Base-by-base conservation (phyloP, 2,888 invertebrate genomes). In the Pharmacophagus antenor region DNA sequence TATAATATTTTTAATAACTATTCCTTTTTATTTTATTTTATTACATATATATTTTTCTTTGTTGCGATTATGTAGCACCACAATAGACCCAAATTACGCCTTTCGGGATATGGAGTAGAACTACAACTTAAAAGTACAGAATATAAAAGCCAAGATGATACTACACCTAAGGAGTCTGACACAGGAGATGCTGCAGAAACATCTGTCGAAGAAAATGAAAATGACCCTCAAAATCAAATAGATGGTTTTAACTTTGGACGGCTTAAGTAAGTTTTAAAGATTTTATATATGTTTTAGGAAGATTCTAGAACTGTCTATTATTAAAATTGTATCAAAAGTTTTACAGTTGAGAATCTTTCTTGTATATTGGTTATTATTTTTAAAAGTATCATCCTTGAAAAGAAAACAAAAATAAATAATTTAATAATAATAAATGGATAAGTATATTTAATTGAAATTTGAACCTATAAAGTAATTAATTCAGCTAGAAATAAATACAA, bases 81-180 rank as follows among this genome's bases (percentile, higher is more conserved):
- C 54, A 85, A 86, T 2, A 85, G 80, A 63, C 82, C 88, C 2
- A 90, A 90, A 71, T 92, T 98, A 3, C 92, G 97, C 2, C 89
- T 99, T 20, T 98, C 98, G 4, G 99, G 99, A 0, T 99, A 99
- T 87, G 99, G 99, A 18, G 98, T 99, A 0, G 99, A 99, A 82
- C 87, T 99, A 54, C 98, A 99, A 82, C 95, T 99, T 76, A 99
- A 99, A 88, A 99, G 98, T 62, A 99, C 99, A 0, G 99, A 99
- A 82, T 99, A 99, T 79, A 99, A 99, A 89, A 99, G 98, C 58
- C 98, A 99, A 75, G 99, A 99, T 90, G 99, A 99, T 88, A 92
- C 95, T 0, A 92, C 89, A 2, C 92, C 92, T 5, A 94, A 95
- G 79, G 93, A 94, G 60, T 80, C 91, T 44, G 90, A 91, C 21